phyloP scores from a whole-genome alignment of 2,888 invertebrate species.

The Andrena dorsata region DNA sequence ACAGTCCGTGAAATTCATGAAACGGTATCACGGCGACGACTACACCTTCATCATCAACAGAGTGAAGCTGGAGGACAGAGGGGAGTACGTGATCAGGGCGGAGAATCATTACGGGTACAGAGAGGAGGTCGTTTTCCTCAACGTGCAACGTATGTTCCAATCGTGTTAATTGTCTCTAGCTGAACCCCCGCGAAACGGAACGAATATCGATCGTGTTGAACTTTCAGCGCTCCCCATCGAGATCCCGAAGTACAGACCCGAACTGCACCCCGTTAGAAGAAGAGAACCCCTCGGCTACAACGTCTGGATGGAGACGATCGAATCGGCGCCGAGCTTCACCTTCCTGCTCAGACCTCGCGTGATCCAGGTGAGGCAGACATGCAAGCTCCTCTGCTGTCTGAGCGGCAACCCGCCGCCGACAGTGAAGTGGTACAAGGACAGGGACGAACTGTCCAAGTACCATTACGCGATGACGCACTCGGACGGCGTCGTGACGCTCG shows the following conservation, averaged over 20 bases:
- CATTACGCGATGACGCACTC: conserved; percentile 96
- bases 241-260: conserved; percentile 89
- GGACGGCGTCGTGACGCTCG: conserved; percentile 98
- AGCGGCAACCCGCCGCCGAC: conserved; percentile 97
- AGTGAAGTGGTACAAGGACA: conserved; percentile 97
- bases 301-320: conserved; percentile 96
- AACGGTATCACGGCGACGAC: conserved; percentile 97
- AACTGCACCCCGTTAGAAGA: conserved; percentile 89
- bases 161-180: too few relatives aligned
- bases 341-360: conserved; percentile 99
- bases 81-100: conserved; percentile 98
- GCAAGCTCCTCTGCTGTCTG: conserved; percentile 98
- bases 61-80: conserved; percentile 97
- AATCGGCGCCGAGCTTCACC: conserved; percentile 97
- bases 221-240: conserved; percentile 91
- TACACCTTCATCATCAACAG: conserved; percentile 99
- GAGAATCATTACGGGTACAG: conserved; percentile 98
- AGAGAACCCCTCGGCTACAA: conserved; percentile 94
- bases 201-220: background rate
- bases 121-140: conserved; percentile 98
- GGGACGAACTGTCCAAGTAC: conserved; percentile 94
- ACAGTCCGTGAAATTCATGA: conserved; percentile 99
- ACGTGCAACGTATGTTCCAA: conserved; percentile 93
- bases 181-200: background rate
- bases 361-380: conserved; percentile 98